Conservation (phyloP, 2,888 invertebrate species). For the Ennomos quercinarius region DNA sequence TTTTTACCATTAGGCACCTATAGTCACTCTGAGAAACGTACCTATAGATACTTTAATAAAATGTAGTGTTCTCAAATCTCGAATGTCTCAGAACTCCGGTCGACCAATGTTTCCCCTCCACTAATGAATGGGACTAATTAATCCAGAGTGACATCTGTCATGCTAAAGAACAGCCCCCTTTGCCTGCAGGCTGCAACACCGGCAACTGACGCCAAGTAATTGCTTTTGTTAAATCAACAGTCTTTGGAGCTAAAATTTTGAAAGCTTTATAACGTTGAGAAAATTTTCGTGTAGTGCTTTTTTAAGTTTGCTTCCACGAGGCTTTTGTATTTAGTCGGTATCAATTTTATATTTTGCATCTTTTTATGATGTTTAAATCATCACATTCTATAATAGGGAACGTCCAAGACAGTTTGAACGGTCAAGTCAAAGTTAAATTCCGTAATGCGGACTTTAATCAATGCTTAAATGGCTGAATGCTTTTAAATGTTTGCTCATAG, state of each 20-base stretch:
- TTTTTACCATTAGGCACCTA: no score
- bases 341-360: no score
- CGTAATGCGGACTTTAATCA: no score
- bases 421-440: no score
- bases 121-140: slow-evolving; percentile 79
- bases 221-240: slow-evolving; percentile 71
- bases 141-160: slow-evolving; percentile 78
- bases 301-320: no score
- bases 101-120: slow-evolving; percentile 60
- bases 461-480: no score
- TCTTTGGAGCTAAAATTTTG: slow-evolving; percentile 14
- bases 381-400: no score
- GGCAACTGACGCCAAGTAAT: slow-evolving; percentile 69
- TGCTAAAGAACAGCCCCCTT: slow-evolving; percentile 75
- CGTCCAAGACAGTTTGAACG: no score
- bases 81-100: slow-evolving; percentile 1
- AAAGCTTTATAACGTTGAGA: slow-evolving; percentile 10
- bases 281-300: background rate
- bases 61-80: background rate
- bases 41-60: background rate
- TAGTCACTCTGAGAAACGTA: no score
- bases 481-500: no score
- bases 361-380: no score
- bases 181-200: slow-evolving; percentile 52
- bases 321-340: no score